Conservation (phyloP, 2,797 vertebrate genomes). For the Tangara arthus region DNA sequence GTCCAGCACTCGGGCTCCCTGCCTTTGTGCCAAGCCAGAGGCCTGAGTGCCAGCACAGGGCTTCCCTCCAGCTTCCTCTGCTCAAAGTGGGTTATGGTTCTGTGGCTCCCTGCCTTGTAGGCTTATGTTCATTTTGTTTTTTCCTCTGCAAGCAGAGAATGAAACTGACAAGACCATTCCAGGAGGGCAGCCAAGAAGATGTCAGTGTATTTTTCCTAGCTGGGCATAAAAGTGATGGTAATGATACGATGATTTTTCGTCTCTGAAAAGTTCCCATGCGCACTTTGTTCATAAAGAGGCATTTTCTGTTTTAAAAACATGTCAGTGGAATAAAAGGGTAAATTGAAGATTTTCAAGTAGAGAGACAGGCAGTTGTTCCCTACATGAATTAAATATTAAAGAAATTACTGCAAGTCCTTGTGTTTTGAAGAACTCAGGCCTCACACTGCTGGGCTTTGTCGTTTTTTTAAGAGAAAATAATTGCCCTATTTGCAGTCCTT, state of each 20-base stretch:
- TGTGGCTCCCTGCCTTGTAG: background rate
- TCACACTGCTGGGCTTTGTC: background rate
- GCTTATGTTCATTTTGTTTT: conserved; percentile 7
- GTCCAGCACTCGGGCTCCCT: background rate
- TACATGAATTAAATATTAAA: background rate
- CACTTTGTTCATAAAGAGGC: background rate
- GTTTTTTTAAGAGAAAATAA: background rate
- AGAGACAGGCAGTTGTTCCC: background rate
- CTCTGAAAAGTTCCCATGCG: background rate
- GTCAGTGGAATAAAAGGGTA: background rate
- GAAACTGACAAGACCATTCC: conserved; percentile 24
- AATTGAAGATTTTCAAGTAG: background rate
- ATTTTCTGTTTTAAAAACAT: background rate
- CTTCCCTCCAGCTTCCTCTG: background rate
- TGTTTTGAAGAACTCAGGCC: background rate
- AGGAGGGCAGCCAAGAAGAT: conserved; percentile 43
- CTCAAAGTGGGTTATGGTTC: background rate
- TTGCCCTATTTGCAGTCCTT: background rate
- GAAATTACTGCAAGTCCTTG: background rate
- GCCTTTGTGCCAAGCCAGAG: background rate
- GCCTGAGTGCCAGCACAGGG: background rate
- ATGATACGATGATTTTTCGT: background rate
- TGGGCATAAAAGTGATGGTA: background rate
- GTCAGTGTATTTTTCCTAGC: background rate
- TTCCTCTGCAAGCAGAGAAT: background rate